These are phyloP conservation scores for Nesometra sesokonis DNA, from an alignment of 35 echinoderm and acorn worm species.

Conservation along the genomic window DNA sequence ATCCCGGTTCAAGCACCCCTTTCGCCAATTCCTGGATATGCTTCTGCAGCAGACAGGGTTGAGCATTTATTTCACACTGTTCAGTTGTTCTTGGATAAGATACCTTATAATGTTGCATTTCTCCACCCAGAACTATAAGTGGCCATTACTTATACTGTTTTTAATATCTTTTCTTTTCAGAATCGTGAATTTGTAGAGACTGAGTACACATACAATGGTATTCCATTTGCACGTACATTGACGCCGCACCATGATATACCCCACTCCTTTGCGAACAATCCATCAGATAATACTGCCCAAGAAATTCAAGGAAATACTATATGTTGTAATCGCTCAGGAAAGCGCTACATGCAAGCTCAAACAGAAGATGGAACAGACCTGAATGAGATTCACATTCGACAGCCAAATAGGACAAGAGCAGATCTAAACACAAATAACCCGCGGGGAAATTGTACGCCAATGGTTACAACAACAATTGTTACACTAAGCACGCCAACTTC, in stretches of 20 bases:
- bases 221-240: constrained; percentile 74
- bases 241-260: neutral
- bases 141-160: too few relatives aligned
- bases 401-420: constrained; percentile 12
- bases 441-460: neutral
- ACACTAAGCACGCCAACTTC: constrained; percentile 46
- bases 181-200: constrained; percentile 96
- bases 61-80: too few relatives aligned
- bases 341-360: constrained; percentile 49
- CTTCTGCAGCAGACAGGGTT: too few relatives aligned
- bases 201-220: constrained; percentile 98
- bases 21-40: too few relatives aligned
- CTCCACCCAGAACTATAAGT: too few relatives aligned
- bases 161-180: constrained; percentile 25
- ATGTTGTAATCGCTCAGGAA: neutral
- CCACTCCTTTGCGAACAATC: constrained; percentile 30
- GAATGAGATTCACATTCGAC: constrained; percentile 66
- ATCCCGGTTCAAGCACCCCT: too few relatives aligned
- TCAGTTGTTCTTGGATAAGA: too few relatives aligned
- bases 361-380: constrained; percentile 64
- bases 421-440: neutral
- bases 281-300: constrained; percentile 14
- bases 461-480: constrained; percentile 6
- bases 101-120: too few relatives aligned
- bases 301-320: neutral